Base-by-base conservation (phyloP, 2,113 vertebrate species). In the Girardinichthys multiradiatus region DNA sequence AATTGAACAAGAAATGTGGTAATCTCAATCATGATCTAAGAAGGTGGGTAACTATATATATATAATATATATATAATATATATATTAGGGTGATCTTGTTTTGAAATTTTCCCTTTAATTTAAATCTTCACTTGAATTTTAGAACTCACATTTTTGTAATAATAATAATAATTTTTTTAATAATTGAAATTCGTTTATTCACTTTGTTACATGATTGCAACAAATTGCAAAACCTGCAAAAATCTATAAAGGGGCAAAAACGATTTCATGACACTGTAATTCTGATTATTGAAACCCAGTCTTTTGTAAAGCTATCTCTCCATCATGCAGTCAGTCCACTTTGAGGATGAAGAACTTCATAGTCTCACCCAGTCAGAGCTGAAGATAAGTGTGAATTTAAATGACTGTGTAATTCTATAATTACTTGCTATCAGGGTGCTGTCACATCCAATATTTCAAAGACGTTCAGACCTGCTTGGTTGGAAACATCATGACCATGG, bases 401-500 rank as follows among this genome's bases (percentile, higher is more conserved):
- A 67, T 82, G 79, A 76, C 77, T 64, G 24, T 83, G 60, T 91
- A 90, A 92, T 82, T 57, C 64, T 72, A 15, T 93, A 90, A 93
- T 92, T 86, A 85, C 82, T 67, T 73, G 72, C 60, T 82, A 81
- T 89, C 86, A 87, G 64, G 69, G 72, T 76, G 76, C 92, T 90
- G 91, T 91, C 94, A 91, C 70, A 68, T 90, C 77, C 79, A 92
- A 90, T 93, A 90, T 63, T 73, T 92, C 90, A 92, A 84, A 64
- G 4, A 0, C 21, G 28, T 39, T 76, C 48, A 72, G 29, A 69
- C 54, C 76, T 66, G 65, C 39, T 27, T 13, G 31, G 63, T 68
- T 57, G 58, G 65, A 75, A 77, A 80, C 29, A 42, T 66, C 39
- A 69, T 54, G 68, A 72, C 27, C 33, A 27, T 29, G 30, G 21